A percentile compares a stretch with the other conserved stretches of the same genome.
phyloP scores from a whole-genome alignment of 2,113 vertebrate species.

The Meles meles region DNA sequence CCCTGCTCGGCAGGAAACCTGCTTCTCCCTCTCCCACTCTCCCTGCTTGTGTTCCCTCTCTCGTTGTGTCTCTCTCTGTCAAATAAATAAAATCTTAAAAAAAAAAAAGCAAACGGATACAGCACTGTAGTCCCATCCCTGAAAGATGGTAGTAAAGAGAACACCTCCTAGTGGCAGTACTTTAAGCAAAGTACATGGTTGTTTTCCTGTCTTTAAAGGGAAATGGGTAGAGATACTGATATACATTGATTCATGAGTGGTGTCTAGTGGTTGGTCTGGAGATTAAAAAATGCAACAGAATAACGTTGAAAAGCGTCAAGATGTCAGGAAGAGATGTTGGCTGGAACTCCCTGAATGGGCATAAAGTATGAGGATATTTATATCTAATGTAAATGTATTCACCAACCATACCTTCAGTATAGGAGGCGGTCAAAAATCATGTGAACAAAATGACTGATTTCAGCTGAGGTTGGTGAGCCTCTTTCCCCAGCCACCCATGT shows the following conservation, averaged over 20 bases:
- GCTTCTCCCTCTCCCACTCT: too few species aligned
- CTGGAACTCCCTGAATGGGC: neutral
- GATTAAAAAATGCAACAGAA: neutral
- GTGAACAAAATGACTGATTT: neutral
- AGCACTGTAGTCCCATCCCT: fast-evolving
- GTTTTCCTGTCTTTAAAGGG: neutral
- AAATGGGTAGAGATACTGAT: neutral
- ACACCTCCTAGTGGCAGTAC: neutral
- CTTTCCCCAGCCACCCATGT: neutral
- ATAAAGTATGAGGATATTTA: neutral
- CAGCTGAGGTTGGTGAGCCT: neutral
- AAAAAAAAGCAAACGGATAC: too few species aligned
- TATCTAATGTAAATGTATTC: neutral
- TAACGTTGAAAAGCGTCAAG: neutral
- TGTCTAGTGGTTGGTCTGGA: neutral
- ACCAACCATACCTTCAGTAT: neutral
- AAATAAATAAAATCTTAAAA: too few species aligned
- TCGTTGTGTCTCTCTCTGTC: too few species aligned
- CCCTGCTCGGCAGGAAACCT: too few species aligned
- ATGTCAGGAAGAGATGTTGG: neutral
- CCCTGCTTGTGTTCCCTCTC: too few species aligned
- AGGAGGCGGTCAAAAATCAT: neutral
- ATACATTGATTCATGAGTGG: neutral
- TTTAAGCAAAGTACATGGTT: neutral
- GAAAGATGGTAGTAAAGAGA: too few species aligned